These are phyloP conservation scores for Brachystomella parvula DNA, from an alignment of 1,140 invertebrate genomes.

Conservation along the genomic window DNA sequence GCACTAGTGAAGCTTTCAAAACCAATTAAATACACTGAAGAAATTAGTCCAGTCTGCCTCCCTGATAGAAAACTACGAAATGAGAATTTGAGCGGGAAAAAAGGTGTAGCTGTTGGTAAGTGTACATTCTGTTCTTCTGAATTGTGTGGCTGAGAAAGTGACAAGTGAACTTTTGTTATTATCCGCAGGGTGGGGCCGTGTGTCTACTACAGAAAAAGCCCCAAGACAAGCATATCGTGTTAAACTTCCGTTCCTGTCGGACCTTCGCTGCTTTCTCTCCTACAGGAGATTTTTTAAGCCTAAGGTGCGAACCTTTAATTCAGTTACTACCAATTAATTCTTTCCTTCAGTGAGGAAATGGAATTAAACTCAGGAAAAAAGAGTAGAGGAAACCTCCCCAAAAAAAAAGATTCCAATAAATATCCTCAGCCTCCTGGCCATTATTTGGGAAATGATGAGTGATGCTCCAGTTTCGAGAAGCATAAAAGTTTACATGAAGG, in stretches of 20 bases:
- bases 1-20: conserved; percentile 34
- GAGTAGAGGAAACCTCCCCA: no score
- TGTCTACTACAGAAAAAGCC: conserved; percentile 23
- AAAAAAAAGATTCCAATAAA: no score
- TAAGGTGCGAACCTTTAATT: no score
- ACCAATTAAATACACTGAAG: conserved; percentile 25
- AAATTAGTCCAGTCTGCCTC: conserved; percentile 34
- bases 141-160: no score
- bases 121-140: no score
- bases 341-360: no score
- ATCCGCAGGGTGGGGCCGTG: conserved; percentile 27
- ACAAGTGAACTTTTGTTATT: no score
- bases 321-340: conserved; percentile 15
- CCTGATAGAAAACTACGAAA: conserved; percentile 19
- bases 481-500: no score
- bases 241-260: conserved; percentile 27
- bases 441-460: no score
- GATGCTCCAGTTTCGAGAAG: no score
- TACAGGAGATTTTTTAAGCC: not conserved
- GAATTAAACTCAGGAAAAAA: no score
- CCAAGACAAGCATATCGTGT: conserved; percentile 31
- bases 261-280: conserved; percentile 9
- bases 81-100: conserved; percentile 25
- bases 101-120: conserved; percentile 26
- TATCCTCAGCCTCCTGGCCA: no score